These are phyloP conservation scores for Perizoma flavofasciatum DNA, from an alignment of 2,888 invertebrate genomes.

Conservation along the genomic window DNA sequence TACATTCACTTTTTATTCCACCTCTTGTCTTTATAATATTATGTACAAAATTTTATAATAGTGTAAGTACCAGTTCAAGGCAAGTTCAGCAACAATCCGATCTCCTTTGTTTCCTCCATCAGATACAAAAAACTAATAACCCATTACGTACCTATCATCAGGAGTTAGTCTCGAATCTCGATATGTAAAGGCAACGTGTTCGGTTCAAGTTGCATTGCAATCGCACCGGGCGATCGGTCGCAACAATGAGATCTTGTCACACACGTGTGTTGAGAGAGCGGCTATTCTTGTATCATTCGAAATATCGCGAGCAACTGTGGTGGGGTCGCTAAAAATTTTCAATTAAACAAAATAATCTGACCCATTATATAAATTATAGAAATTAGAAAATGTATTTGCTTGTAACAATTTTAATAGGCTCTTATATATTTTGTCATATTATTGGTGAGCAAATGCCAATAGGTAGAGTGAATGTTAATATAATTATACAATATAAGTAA, in stretches of 20 bases:
- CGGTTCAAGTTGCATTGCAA: conserved; percentile 54
- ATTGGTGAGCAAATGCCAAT: too few relatives aligned
- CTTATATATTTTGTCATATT: too few relatives aligned
- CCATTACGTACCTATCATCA: not conserved
- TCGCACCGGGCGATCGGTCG: conserved; percentile 56
- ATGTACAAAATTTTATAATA: not conserved
- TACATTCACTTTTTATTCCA: too few relatives aligned
- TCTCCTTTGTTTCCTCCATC: conserved; percentile 16
- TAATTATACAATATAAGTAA: too few relatives aligned
- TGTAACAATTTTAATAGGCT: too few relatives aligned
- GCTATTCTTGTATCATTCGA: conserved; percentile 45
- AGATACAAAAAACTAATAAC: conserved; percentile 19
- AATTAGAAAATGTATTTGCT: too few relatives aligned
- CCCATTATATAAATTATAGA: too few relatives aligned
- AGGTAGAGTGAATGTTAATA: too few relatives aligned
- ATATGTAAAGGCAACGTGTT: conserved; percentile 47
- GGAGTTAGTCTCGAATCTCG: conserved; percentile 14
- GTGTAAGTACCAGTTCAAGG: conserved; percentile 12
- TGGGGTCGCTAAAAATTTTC: too few relatives aligned
- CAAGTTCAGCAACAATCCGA: conserved; percentile 14
- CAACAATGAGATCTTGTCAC: conserved; percentile 78
- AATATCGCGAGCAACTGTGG: not conserved
- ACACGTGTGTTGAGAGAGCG: conserved; percentile 61
- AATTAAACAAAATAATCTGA: too few relatives aligned
- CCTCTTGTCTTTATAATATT: not conserved